These are phyloP conservation scores for Calonectris borealis DNA, from an alignment of 2,113 vertebrate genomes.

Conservation along the genomic window DNA sequence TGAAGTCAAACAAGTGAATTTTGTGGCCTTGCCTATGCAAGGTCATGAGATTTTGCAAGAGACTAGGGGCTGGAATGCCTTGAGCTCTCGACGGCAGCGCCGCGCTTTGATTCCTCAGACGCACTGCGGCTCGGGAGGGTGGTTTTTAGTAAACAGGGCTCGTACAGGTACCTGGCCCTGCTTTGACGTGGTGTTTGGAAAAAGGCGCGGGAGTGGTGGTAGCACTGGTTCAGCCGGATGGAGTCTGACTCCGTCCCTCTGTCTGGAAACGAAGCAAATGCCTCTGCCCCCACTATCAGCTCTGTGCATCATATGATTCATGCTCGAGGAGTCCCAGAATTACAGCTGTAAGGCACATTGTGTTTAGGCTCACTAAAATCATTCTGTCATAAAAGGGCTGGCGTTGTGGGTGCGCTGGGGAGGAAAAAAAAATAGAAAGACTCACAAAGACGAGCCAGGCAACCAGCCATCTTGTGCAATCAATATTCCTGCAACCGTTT, in stretches of 20 bases:
- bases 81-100: background rate
- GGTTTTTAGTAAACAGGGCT: background rate
- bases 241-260: conserved; percentile 35
- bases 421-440: background rate
- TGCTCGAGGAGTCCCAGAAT: conserved; percentile 52
- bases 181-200: background rate
- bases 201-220: conserved; percentile 16
- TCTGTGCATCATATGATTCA: conserved; percentile 50
- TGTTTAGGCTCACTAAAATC: conserved; percentile 42
- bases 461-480: conserved; percentile 23
- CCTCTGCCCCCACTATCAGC: conserved; percentile 57
- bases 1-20: conserved; percentile 54
- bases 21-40: background rate
- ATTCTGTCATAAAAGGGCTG: conserved; percentile 41
- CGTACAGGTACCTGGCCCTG: background rate
- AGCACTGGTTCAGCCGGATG: conserved; percentile 55
- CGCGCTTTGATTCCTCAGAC: background rate
- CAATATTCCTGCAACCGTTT: background rate
- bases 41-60: conserved; percentile 55
- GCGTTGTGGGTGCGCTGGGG: background rate
- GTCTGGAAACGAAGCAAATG: conserved; percentile 63
- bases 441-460: background rate
- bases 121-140: background rate
- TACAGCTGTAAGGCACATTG: conserved; percentile 61
- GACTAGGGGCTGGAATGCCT: background rate